Conservation (phyloP, 2,797 vertebrate genomes). For the Macropodus opercularis region DNA sequence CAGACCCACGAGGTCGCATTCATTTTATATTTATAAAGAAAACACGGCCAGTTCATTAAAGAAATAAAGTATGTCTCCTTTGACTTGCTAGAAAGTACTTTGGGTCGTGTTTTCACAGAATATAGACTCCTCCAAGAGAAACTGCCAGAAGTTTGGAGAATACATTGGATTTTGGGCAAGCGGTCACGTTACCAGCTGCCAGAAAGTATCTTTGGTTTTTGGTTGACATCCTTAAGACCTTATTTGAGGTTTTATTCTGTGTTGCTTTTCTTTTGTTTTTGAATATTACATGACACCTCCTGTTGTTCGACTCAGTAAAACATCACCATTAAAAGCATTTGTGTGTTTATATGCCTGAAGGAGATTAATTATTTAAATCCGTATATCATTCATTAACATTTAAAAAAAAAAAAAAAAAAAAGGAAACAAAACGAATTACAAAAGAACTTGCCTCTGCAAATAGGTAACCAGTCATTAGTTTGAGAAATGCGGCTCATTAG, state of each 20-base stretch:
- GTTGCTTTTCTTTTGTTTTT: conserved; percentile 60
- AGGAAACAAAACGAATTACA: conserved; percentile 40
- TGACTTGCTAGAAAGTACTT: conserved; percentile 28
- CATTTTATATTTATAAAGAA: conserved; percentile 64
- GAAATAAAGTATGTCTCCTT: conserved; percentile 45
- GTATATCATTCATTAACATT: conserved; percentile 74
- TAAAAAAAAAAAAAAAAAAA: conserved; percentile 55
- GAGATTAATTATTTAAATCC: conserved; percentile 76
- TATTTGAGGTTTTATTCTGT: conserved; percentile 46
- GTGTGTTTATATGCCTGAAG: conserved; percentile 77
- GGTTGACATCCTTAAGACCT: conserved; percentile 46
- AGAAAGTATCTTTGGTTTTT: conserved; percentile 48
- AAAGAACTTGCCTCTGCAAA: conserved; percentile 43
- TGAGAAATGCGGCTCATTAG: too few relatives aligned
- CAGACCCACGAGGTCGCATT: conserved; percentile 50
- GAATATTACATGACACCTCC: conserved; percentile 72
- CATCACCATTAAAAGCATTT: conserved; percentile 82
- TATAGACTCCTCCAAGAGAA: conserved; percentile 56
- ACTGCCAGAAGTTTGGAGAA: conserved; percentile 60
- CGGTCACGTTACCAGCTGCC: conserved; percentile 43
- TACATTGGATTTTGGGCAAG: conserved; percentile 60
- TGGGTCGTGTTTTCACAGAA: conserved; percentile 55
- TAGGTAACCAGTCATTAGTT: conserved; percentile 35
- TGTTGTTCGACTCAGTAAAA: conserved; percentile 58
- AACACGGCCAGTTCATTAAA: conserved; percentile 37